phyloP scores from a whole-genome alignment of 2,797 vertebrate genomes.

The Sebastes baramenuke region DNA sequence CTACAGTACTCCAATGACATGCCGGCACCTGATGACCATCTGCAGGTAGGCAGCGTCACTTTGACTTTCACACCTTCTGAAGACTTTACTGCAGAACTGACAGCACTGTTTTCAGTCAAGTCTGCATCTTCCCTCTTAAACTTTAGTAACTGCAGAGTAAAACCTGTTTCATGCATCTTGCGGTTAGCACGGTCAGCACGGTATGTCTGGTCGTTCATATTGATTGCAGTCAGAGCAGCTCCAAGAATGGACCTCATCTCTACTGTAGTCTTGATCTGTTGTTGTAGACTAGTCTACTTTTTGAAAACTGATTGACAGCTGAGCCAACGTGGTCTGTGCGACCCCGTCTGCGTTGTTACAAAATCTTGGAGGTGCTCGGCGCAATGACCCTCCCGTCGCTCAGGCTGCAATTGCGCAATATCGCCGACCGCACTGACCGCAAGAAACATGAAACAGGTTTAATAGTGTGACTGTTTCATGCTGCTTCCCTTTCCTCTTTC shows the following conservation, averaged over 20 bases:
- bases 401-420: too few relatives aligned
- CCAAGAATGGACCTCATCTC: too few relatives aligned
- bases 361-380: too few relatives aligned
- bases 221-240: too few relatives aligned
- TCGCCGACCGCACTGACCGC: accelerated
- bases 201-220: too few relatives aligned
- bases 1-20: constrained; percentile 88
- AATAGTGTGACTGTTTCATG: background rate
- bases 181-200: too few relatives aligned
- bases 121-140: background rate
- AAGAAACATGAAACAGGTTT: too few relatives aligned
- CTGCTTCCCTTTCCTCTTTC: background rate
- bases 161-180: background rate
- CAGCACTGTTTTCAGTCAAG: background rate
- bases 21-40: constrained; percentile 69
- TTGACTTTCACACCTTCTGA: background rate
- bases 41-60: constrained; percentile 77
- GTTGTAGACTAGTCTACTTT: too few relatives aligned
- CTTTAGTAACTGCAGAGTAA: background rate
- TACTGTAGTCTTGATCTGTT: too few relatives aligned
- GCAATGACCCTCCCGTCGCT: accelerated
- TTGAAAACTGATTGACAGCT: too few relatives aligned
- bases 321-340: too few relatives aligned
- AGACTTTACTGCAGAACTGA: background rate
- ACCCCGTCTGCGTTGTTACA: too few relatives aligned